phyloP scores from a whole-genome alignment of 2,113 vertebrate species.

The Gallinago paraguaiae region DNA sequence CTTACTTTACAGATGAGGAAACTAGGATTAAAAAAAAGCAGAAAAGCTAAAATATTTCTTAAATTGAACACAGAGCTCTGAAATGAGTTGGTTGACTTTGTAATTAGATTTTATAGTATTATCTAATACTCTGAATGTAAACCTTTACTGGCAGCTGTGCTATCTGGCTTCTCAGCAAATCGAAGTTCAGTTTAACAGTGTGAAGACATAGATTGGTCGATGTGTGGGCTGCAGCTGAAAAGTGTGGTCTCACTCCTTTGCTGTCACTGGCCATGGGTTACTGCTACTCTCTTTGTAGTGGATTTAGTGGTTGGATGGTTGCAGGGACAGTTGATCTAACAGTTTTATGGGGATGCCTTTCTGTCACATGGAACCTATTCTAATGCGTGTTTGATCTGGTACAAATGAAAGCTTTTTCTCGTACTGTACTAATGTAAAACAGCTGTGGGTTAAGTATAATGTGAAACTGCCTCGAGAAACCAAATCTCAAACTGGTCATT shows the following conservation, averaged over 20 bases:
- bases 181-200: neutral
- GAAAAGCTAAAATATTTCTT: neutral
- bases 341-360: neutral
- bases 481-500: neutral
- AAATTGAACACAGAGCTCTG: neutral
- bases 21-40: neutral
- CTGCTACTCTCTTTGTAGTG: neutral
- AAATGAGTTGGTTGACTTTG: neutral
- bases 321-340: neutral
- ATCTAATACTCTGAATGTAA: neutral
- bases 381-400: neutral
- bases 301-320: conserved; percentile 2
- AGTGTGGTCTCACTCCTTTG: neutral
- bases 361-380: neutral
- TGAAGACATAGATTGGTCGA: neutral
- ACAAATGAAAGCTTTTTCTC: conserved; percentile 1
- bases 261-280: neutral
- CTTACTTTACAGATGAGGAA: neutral
- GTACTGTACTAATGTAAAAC: neutral
- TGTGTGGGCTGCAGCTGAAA: neutral
- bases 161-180: neutral
- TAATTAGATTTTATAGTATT: neutral
- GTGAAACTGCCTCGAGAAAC: neutral
- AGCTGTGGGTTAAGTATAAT: neutral
- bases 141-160: neutral